These are phyloP conservation scores for Leptestheria dahalacensis DNA, from an alignment of 1,140 invertebrate species.

Conservation along the genomic window DNA sequence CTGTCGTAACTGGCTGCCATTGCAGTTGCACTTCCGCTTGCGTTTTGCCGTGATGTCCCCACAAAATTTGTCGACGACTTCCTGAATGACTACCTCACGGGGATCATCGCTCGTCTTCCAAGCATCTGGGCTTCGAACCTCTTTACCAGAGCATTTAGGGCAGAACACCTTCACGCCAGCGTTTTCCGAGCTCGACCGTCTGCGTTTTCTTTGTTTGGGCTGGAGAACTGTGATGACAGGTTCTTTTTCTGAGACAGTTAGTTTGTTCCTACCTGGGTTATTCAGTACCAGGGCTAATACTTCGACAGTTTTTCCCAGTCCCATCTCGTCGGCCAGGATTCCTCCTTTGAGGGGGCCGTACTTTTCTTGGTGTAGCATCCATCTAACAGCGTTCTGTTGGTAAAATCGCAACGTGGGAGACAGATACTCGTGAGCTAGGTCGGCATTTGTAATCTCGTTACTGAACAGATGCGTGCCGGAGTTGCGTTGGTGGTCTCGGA, in stretches of 20 bases:
- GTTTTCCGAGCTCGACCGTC: background rate
- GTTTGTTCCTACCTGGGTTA: constrained; percentile 29
- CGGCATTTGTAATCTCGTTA: background rate
- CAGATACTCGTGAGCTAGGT: constrained; percentile 20
- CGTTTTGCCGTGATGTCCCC: background rate
- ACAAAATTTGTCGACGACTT: background rate
- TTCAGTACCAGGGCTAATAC: constrained; percentile 48
- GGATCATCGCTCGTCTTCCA: background rate
- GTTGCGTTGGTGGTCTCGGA: background rate
- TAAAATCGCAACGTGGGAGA: constrained; percentile 42
- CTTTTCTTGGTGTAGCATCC: constrained; percentile 48
- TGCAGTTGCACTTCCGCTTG: background rate
- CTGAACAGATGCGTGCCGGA: background rate
- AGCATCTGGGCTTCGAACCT: background rate
- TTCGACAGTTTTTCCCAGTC: constrained; percentile 66
- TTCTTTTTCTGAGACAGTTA: background rate
- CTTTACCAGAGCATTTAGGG: background rate
- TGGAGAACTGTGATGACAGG: background rate
- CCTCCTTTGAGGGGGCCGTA: constrained; percentile 39
- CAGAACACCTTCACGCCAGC: background rate
- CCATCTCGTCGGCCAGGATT: constrained; percentile 73
- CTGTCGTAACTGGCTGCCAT: background rate
- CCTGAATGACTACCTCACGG: background rate
- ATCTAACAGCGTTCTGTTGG: constrained; percentile 45
- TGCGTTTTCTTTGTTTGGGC: background rate